phyloP scores from a whole-genome alignment of 2,113 vertebrate species.

The Misgurnus mizolepis region DNA sequence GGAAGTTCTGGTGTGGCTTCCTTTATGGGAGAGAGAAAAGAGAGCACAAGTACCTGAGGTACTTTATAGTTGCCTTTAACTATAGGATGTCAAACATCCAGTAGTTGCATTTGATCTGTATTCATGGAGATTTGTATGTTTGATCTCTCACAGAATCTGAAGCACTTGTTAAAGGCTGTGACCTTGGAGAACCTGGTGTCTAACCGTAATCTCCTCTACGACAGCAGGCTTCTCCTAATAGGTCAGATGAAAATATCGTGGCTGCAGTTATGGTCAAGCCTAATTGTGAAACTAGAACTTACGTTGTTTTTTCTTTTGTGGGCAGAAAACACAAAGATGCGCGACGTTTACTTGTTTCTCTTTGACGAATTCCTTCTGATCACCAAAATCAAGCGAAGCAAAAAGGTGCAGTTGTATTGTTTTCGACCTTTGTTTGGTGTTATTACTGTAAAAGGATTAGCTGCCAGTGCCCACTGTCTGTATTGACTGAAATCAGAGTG shows the following conservation, averaged over 20 bases:
- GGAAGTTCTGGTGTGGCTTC: conserved; percentile 87
- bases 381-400: conserved; percentile 87
- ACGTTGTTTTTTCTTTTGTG: conserved; percentile 4
- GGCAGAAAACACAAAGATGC: conserved; percentile 83
- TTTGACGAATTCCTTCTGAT: conserved; percentile 90
- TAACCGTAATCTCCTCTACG: conserved; percentile 81
- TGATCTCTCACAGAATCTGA: conserved; percentile 77
- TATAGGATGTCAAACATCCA: no score
- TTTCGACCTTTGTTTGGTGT: conserved; percentile 11
- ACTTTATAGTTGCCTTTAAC: no score
- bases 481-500: conserved; percentile 9
- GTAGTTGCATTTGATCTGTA: neutral
- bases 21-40: conserved; percentile 90
- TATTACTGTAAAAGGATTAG: neutral
- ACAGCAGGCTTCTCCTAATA: conserved; percentile 81
- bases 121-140: neutral
- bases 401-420: conserved; percentile 74
- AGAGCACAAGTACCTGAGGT: conserved; percentile 88
- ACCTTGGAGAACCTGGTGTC: conserved; percentile 83
- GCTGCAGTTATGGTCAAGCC: neutral
- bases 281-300: neutral
- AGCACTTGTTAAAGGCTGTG: conserved; percentile 83
- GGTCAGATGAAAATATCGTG: conserved; percentile 66
- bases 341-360: conserved; percentile 86
- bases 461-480: neutral